A percentile compares a stretch with the other conserved stretches of the same genome.
These are phyloP conservation scores for Alauda arvensis DNA, from an alignment of 2,797 vertebrate genomes.

Conservation along the genomic window DNA sequence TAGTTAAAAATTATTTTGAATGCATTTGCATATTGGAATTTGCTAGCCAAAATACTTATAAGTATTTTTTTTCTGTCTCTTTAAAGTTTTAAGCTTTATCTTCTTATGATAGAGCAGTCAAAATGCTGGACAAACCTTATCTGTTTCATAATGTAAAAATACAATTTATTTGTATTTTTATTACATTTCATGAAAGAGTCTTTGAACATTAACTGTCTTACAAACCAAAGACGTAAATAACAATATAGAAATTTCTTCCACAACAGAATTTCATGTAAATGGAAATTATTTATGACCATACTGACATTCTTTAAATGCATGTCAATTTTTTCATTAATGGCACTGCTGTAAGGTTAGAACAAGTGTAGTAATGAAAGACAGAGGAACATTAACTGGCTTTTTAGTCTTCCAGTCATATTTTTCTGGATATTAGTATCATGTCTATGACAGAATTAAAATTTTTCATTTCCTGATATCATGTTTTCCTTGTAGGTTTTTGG, in stretches of 20 bases:
- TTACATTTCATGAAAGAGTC: not conserved
- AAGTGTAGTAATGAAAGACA: not conserved
- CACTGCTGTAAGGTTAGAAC: not conserved
- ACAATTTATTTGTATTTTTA: too few species aligned
- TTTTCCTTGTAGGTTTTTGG: slow-evolving; percentile 77
- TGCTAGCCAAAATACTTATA: not conserved
- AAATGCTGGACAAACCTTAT: not conserved
- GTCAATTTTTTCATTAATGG: not conserved
- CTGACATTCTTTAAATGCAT: not conserved
- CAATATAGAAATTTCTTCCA: not conserved
- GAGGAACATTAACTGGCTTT: not conserved
- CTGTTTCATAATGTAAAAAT: not conserved
- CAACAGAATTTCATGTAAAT: not conserved
- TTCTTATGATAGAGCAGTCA: not conserved
- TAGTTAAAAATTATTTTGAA: not conserved
- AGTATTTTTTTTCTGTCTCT: not conserved
- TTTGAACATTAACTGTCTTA: not conserved
- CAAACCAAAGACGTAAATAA: not conserved
- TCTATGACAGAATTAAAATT: not conserved
- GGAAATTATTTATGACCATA: not conserved
- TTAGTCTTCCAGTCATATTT: not conserved
- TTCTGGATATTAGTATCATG: not conserved
- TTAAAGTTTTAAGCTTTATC: not conserved
- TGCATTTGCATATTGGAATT: not conserved
- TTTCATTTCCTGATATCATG: not conserved